A percentile compares a stretch with the other conserved stretches of the same genome.
Evolutionary conservation across 2,113 vertebrate species (phyloP).

Genomic region (Gopherus flavomarginatus): DNA sequence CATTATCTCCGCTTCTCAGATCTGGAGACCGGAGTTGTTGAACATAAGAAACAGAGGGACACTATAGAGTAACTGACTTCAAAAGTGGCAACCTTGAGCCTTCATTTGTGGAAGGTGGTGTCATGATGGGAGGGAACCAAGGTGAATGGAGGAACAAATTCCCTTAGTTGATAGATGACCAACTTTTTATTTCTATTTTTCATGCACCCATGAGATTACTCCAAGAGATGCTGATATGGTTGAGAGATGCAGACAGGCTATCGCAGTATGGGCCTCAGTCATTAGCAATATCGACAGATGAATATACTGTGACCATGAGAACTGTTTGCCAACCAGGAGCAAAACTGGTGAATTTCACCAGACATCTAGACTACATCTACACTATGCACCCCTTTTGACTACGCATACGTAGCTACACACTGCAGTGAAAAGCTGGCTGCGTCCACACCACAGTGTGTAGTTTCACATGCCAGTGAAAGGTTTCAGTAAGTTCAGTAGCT

Average conservation of each 20-base stretch:
- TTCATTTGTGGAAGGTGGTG: neutral
- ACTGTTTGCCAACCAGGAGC: neutral
- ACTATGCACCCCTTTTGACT: neutral
- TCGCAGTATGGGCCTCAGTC: accelerated
- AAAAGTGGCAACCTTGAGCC: neutral
- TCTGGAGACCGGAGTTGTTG: neutral
- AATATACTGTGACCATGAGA: neutral
- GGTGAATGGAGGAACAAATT: neutral
- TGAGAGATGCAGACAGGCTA: neutral
- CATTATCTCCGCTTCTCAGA: neutral
- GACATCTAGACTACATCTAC: neutral
- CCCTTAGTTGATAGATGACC: neutral
- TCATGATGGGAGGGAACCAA: neutral
- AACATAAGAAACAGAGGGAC: neutral
- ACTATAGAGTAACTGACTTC: neutral
- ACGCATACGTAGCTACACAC: neutral
- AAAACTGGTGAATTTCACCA: neutral
- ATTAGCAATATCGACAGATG: neutral
- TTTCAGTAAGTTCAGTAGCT: neutral
- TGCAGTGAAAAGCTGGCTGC: too few species aligned
- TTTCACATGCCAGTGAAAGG: neutral
- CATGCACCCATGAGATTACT: neutral
- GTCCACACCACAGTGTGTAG: neutral
- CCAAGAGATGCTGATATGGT: neutral
- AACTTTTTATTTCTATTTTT: neutral